Percentiles rank a stretch among this genome's conserved stretches.
These are phyloP conservation scores for Pyralis farinalis DNA, from an alignment of 2,888 invertebrate species.

Conservation along the genomic window DNA sequence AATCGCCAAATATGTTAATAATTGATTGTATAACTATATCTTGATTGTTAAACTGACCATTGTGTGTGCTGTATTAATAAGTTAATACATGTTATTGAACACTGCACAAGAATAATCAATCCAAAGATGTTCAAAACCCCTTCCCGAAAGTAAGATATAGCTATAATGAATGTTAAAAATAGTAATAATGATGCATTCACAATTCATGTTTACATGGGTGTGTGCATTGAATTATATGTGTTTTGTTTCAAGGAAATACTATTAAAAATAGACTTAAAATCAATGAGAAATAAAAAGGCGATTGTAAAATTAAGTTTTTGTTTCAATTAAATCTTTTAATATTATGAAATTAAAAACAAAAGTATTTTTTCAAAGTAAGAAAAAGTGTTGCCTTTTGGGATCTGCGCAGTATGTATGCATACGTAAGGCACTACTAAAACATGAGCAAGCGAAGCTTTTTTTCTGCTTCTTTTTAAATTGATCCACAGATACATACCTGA, in stretches of 20 bases:
- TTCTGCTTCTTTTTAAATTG: too few relatives aligned
- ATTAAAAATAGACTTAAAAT: slow-evolving; percentile 57
- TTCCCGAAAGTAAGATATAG: slow-evolving; percentile 29
- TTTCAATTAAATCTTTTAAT: slow-evolving; percentile 23
- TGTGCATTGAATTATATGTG: slow-evolving; percentile 53
- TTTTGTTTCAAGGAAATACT: slow-evolving; percentile 61
- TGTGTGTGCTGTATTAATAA: slow-evolving; percentile 13
- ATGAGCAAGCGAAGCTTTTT: too few relatives aligned
- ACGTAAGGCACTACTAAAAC: too few relatives aligned
- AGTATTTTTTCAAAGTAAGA: too few relatives aligned
- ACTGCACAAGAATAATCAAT: slow-evolving; percentile 25
- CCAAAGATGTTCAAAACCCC: slow-evolving; percentile 53
- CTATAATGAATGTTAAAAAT: not conserved
- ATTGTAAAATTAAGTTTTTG: slow-evolving; percentile 56
- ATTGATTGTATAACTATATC: slow-evolving; percentile 63
- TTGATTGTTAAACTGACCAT: slow-evolving; percentile 25
- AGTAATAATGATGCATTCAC: slow-evolving; percentile 37
- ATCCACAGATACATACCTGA: too few relatives aligned
- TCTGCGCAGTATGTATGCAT: too few relatives aligned
- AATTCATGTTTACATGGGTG: slow-evolving; percentile 50
- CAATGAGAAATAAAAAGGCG: slow-evolving; percentile 69
- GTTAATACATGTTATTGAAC: slow-evolving; percentile 7
- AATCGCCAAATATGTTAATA: slow-evolving; percentile 76
- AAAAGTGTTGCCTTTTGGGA: too few relatives aligned
- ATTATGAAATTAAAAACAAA: not conserved